Percentiles rank a stretch among this genome's conserved stretches.
These are phyloP conservation scores for Crossaster papposus DNA, from an alignment of 53 echinoderm and acorn worm species.

Conservation along the genomic window DNA sequence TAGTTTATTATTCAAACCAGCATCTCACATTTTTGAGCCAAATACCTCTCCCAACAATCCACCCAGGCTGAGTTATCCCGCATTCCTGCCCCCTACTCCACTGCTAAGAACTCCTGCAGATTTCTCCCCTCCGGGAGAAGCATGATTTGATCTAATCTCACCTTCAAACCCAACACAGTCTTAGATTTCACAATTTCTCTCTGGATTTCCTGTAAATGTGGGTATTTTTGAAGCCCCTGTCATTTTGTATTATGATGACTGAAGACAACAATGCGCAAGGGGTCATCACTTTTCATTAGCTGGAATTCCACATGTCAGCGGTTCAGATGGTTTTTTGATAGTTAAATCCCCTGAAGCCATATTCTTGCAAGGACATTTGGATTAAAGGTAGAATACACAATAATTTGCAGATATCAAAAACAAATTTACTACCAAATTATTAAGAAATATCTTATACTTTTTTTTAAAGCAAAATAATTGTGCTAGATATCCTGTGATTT, in stretches of 20 bases:
- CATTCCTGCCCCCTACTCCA: background rate
- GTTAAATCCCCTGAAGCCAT: background rate
- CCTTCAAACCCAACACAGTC: background rate
- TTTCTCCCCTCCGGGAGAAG: background rate
- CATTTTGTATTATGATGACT: constrained; percentile 3
- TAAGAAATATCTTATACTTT: too few relatives aligned
- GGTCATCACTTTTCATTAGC: background rate
- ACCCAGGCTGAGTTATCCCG: background rate
- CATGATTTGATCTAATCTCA: background rate
- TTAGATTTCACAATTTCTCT: background rate
- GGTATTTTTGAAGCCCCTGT: constrained; percentile 1
- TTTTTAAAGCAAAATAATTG: too few relatives aligned
- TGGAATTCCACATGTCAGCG: constrained; percentile 48
- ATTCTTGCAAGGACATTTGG: constrained; percentile 40
- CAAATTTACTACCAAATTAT: too few relatives aligned
- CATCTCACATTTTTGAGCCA: background rate
- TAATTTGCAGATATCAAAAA: too few relatives aligned
- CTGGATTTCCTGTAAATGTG: background rate
- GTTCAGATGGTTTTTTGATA: constrained; percentile 31
- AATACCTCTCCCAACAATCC: background rate
- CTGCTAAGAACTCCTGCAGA: background rate
- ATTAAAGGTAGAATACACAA: background rate
- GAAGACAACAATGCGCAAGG: background rate
- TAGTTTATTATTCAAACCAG: background rate
- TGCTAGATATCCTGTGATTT: too few relatives aligned